Percentiles rank a stretch among this genome's conserved stretches.
phyloP scores from a whole-genome alignment of 2,797 vertebrate genomes.

The Euthynnus affinis region DNA sequence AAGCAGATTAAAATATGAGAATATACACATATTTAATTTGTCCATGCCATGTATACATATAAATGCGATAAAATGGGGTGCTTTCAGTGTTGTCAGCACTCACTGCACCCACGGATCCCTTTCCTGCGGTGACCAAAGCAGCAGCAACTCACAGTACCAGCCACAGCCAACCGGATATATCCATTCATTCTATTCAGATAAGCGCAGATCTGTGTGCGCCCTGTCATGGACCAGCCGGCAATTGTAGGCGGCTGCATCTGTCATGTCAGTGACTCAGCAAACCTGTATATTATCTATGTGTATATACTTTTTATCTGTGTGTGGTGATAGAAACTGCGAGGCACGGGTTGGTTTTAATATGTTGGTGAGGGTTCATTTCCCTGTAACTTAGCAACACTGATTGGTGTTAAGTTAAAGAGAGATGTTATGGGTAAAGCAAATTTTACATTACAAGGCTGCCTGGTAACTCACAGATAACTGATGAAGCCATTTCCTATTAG shows the following conservation, averaged over 20 bases:
- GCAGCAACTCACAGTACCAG: background rate
- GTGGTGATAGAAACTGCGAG: background rate
- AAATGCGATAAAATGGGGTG: too few species aligned
- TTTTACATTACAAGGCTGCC: background rate
- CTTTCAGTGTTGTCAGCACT: too few species aligned
- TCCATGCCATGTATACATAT: too few species aligned
- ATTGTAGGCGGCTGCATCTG: too few species aligned
- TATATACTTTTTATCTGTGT: background rate
- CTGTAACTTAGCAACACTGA: conserved; percentile 27
- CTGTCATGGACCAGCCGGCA: too few species aligned
- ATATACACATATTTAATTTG: too few species aligned
- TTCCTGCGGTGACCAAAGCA: background rate
- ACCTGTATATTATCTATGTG: conserved; percentile 5
- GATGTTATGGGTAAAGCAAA: background rate
- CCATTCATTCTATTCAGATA: too few species aligned
- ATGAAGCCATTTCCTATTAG: background rate
- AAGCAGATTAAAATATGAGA: background rate
- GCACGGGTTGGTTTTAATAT: background rate
- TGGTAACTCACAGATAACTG: background rate
- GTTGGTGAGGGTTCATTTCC: conserved; percentile 13
- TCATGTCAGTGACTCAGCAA: conserved; percentile 7
- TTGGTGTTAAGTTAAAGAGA: conserved; percentile 23
- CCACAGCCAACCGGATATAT: too few species aligned
- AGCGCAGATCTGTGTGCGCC: too few species aligned
- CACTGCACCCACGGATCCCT: background rate